phyloP scores from a whole-genome alignment of 2,113 vertebrate species.

The Elaphurus davidianus region DNA sequence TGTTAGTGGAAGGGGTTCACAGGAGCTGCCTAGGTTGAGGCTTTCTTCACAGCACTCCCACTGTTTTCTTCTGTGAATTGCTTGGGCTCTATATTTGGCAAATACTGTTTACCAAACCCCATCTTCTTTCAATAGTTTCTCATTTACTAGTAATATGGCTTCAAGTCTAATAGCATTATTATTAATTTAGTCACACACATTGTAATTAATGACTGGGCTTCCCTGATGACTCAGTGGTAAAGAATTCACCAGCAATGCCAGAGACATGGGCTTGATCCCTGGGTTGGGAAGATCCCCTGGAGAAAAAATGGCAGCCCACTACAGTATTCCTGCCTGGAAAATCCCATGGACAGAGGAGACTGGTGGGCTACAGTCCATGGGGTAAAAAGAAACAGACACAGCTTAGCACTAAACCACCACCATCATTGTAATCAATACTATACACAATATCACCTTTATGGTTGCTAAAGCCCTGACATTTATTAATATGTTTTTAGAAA shows the following conservation, averaged over 20 bases:
- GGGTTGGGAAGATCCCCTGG: not conserved
- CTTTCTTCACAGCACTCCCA: no score
- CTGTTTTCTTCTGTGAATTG: not conserved
- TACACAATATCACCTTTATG: not conserved
- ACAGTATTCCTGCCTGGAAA: not conserved
- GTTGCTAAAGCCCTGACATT: not conserved
- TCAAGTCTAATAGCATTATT: not conserved
- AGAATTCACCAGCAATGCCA: not conserved
- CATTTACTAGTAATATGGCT: not conserved
- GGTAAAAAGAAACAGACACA: not conserved
- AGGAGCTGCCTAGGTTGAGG: not conserved
- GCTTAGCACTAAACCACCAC: not conserved
- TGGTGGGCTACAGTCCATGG: not conserved
- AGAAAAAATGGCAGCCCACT: not conserved
- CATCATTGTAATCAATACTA: not conserved
- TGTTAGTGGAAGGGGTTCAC: not conserved
- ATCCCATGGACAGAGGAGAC: not conserved
- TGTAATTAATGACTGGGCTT: not conserved
- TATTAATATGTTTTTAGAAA: not conserved
- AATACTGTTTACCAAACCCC: not conserved
- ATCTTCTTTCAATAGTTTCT: not conserved
- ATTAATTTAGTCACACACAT: not conserved
- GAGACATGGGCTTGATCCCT: not conserved
- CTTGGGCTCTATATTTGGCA: not conserved
- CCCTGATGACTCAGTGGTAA: not conserved